These are phyloP conservation scores for Aproaerema taeniolella DNA, from an alignment of 2,888 invertebrate species.

Conservation along the genomic window DNA sequence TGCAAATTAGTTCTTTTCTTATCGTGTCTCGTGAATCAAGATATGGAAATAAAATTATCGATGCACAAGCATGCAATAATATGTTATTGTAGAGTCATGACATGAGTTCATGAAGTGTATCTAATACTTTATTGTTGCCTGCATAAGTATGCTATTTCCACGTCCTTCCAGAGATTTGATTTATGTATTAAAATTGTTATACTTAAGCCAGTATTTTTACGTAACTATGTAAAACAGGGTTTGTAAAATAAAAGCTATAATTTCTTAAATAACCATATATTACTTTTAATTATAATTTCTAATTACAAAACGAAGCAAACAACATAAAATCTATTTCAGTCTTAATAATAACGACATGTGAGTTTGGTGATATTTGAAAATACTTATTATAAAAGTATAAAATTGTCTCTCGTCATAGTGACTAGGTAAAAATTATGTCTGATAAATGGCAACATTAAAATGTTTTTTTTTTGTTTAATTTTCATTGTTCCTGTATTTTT, in stretches of 20 bases:
- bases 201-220: not conserved
- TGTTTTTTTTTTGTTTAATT: no score
- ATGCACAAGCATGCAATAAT: no score
- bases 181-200: no score
- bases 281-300: constrained; percentile 18
- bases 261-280: constrained; percentile 19
- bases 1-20: not conserved
- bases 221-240: not conserved
- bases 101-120: no score
- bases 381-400: constrained; percentile 36
- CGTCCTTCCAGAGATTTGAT: no score
- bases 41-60: not conserved
- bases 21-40: not conserved
- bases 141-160: no score
- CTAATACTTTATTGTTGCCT: no score
- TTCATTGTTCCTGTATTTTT: constrained; percentile 34
- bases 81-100: no score
- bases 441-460: constrained; percentile 21
- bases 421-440: constrained; percentile 25
- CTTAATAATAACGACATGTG: constrained; percentile 34
- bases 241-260: constrained; percentile 6
- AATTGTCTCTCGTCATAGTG: constrained; percentile 22
- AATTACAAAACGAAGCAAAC: constrained; percentile 17
- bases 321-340: constrained; percentile 48
- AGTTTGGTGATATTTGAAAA: constrained; percentile 13